Base-by-base conservation (phyloP, 2,797 vertebrate species). In the Lutjanus campechanus region DNA sequence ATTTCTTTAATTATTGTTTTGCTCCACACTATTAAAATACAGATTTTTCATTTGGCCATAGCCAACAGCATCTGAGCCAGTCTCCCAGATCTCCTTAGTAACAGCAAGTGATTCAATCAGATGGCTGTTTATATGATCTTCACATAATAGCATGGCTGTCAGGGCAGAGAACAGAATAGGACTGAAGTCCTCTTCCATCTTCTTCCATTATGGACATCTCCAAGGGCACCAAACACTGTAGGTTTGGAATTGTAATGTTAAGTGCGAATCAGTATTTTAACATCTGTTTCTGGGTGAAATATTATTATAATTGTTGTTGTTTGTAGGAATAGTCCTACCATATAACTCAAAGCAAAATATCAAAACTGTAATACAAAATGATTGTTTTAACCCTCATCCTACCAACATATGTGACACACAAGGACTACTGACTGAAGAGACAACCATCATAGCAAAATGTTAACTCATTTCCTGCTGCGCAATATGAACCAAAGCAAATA, bases 91-190 rank as follows among this genome's bases (percentile, higher is more conserved):
- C 84, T 83, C 85, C 85, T 70, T 75, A 68, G 82, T 76, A 85
- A 89, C 79, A 81, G 69, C 73, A 76, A 76, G 81, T 77, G 76
- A 84, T 82, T 83, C 43, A 84, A 50, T 90, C 80, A 82, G 41
- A 51, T 61, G 72, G 44, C 63, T 80, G 73, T 68, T 85, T 69
- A 56, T 79, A 69, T 78, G 65, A 58, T 83, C 51, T 68, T 65
- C 59, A 85, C 58, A 59, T 81, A 72, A 85, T 60, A 62, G 59
- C 54, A 36, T 16, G 51, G 60, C 50, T 63, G 19, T 75, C 44
- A 75, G 61, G 22, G 36, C 46, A 46, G 17, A 58, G n/a, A 63
- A 49, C 36, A 72, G 53, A 77, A 50, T 3, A 66, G 16, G 13
- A 25, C 20, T 22, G 1, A 49, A 41, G 17, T 19, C 61, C 19